Conservation (phyloP, 2,113 vertebrate genomes). For the Trematomus loennbergii region DNA sequence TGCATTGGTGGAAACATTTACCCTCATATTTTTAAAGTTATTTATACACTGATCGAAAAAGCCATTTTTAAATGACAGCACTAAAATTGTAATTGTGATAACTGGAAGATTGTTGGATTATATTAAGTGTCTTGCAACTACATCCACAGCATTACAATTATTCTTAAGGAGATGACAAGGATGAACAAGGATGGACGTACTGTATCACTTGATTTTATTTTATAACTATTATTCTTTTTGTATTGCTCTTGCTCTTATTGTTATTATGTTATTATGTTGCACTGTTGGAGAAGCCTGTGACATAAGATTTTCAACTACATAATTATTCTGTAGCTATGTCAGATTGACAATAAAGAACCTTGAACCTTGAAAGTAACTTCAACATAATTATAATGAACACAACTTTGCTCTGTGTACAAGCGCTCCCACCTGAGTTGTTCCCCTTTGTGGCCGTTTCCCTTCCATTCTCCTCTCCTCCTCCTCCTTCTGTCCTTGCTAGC, state of each 20-base stretch:
- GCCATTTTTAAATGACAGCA: background rate
- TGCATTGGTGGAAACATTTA: background rate
- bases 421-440: constrained; percentile 81
- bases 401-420: background rate
- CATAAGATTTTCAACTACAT: no score
- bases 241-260: no score
- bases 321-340: no score
- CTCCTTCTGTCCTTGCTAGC: constrained; percentile 80
- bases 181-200: no score
- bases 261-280: no score
- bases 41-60: background rate
- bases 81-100: background rate
- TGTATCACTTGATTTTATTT: no score
- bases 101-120: background rate
- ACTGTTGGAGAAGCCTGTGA: no score
- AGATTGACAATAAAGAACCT: no score
- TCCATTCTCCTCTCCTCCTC: constrained; percentile 78
- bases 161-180: background rate
- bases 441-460: constrained; percentile 70
- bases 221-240: no score
- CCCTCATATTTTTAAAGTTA: background rate
- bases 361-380: background rate
- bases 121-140: background rate
- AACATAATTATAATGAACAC: background rate
- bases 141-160: background rate